A percentile compares a stretch with the other conserved stretches of the same genome.
Conservation (phyloP, 2,797 vertebrate species). For the Danio aesculapii region DNA sequence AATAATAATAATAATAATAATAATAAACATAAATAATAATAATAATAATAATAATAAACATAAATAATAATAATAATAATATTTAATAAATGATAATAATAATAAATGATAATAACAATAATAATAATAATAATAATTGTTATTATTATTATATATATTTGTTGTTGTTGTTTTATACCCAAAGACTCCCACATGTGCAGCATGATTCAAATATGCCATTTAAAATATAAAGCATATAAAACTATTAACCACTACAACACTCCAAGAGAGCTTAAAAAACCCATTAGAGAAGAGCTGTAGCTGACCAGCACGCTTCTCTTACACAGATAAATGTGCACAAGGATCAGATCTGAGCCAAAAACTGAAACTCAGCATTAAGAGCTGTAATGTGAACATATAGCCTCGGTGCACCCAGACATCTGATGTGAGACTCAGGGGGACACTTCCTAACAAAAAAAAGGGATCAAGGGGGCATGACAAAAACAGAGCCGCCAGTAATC, state of each 20-base stretch:
- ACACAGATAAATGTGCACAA: not conserved
- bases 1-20: no score
- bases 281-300: not conserved
- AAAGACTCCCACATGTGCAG: not conserved
- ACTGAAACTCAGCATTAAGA: slow-evolving; percentile 28
- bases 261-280: not conserved
- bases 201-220: not conserved
- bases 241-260: not conserved
- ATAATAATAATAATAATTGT: no score
- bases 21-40: no score
- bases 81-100: no score
- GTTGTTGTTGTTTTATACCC: no score
- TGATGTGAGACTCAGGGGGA: slow-evolving; percentile 55
- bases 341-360: slow-evolving; percentile 11
- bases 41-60: no score
- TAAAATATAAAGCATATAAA: not conserved
- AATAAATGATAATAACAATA: not conserved
- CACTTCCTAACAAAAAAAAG: slow-evolving; percentile 62
- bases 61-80: no score
- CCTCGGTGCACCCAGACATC: slow-evolving; percentile 50
- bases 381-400: slow-evolving; percentile 47
- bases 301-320: not conserved
- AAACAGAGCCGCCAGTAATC: slow-evolving; percentile 67
- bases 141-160: no score
- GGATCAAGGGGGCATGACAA: slow-evolving; percentile 63